Evolutionary conservation across 2,113 vertebrate genomes (phyloP), one percentile per base, ranked within the genome.

Genomic region (Raphicerus campestris): DNA sequence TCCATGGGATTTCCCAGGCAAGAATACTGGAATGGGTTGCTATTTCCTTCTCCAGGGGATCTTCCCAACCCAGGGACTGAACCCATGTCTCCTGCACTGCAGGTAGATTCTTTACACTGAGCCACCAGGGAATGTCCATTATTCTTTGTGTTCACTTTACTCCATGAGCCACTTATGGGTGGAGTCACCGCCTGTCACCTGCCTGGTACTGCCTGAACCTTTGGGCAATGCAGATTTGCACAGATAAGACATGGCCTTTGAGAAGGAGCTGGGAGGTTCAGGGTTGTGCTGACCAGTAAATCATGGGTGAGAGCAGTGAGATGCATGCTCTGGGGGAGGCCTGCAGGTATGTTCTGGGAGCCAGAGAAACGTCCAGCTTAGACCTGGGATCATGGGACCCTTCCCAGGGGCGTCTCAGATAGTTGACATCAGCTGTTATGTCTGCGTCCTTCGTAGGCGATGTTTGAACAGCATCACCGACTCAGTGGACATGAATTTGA

Each of bases 131-230:
- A 70, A 30, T 3, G 1, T n/a, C 28, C 32, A 4, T 87, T 47
- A 20, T 83, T 28, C n/a, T 82, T 61, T 53, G n/a, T 10, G 2
- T 30, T 32, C 20, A 26, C 10, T 14, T 81, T 32, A n/a, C 58
- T 56, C 6, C n/a, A n/a, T 0, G 2, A 4, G 6, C 78, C 17
- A 81, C 19, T n/a, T 32, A 4, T 0, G 5, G 49, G 78, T 2
- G 19, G 45, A 30, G 86, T 47, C 56, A 51, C 16, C 7, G 24
- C 30, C 39, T 87, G 9, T 5, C 7, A 0, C 0, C 7, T 75
- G 35, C 9, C 32, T 73, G 22, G 45, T 13, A 1, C 32, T 77
- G 32, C 8, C 20, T 1, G 19, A 6, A 73, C 32, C 26, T 56
- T 53, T 35, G 30, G 70, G 28, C 1, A 7, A 35, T 13, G 13